Conservation (phyloP, 2,797 vertebrate species). For the Macropus fuliginosus region DNA sequence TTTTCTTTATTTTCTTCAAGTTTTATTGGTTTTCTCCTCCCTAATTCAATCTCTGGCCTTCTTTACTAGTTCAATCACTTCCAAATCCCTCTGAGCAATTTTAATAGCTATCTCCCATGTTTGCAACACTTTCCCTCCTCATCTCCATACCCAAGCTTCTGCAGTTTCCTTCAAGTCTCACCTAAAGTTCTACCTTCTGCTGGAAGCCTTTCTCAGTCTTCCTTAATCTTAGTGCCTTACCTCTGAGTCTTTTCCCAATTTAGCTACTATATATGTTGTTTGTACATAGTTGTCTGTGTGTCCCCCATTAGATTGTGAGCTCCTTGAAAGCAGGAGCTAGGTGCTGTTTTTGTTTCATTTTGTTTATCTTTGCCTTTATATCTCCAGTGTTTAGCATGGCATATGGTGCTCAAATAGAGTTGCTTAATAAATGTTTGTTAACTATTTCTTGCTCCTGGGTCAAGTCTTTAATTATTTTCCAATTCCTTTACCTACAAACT, state of each 20-base stretch:
- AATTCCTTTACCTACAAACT: neutral
- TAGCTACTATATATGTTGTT: neutral
- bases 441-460: neutral
- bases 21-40: neutral
- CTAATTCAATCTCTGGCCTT: neutral
- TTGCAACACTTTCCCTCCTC: neutral
- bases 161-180: neutral
- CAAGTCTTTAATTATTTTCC: neutral
- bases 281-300: neutral
- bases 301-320: neutral
- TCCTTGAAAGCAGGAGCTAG: neutral
- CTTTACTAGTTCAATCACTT: neutral
- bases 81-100: neutral
- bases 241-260: neutral
- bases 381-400: too few relatives aligned
- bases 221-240: neutral
- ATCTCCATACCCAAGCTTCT: neutral
- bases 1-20: neutral
- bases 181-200: neutral
- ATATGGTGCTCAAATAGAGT: neutral
- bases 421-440: neutral
- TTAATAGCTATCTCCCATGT: neutral
- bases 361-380: too few relatives aligned
- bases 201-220: neutral
- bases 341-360: neutral